A percentile compares a stretch with the other conserved stretches of the same genome.
Evolutionary conservation across 2,888 invertebrate genomes (phyloP).

Genomic region (Brachypalpus laphriformis): DNA sequence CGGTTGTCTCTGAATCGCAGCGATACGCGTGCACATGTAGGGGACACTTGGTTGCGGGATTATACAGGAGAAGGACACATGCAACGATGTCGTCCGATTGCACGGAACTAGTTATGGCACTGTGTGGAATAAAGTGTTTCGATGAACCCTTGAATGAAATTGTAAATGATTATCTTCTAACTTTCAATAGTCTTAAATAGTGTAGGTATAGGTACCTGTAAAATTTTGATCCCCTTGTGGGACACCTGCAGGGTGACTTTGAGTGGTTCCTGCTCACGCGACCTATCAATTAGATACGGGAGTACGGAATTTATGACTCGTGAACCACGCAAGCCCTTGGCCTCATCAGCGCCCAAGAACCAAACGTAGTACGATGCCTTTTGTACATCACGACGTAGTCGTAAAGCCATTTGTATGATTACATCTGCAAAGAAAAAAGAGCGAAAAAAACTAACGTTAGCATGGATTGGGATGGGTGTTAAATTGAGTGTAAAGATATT

Average conservation of each 20-base stretch:
- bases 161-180: background rate
- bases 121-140: slow-evolving; percentile 96
- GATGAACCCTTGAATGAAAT: slow-evolving; percentile 84
- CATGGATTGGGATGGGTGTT: background rate
- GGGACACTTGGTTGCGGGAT: slow-evolving; percentile 96
- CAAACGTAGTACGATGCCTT: slow-evolving; percentile 96
- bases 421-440: slow-evolving; percentile 66
- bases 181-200: background rate
- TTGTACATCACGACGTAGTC: slow-evolving; percentile 93
- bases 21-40: slow-evolving; percentile 97
- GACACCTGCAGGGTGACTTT: slow-evolving; percentile 96
- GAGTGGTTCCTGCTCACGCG: slow-evolving; percentile 93
- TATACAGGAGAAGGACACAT: slow-evolving; percentile 95
- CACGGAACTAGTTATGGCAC: slow-evolving; percentile 95
- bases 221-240: slow-evolving; percentile 96
- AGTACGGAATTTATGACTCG: slow-evolving; percentile 94
- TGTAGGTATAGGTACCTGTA: slow-evolving; percentile 85
- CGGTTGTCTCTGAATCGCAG: slow-evolving; percentile 97
- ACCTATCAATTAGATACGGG: slow-evolving; percentile 91
- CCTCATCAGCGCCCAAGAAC: slow-evolving; percentile 98
- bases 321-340: slow-evolving; percentile 92
- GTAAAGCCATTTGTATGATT: slow-evolving; percentile 87
- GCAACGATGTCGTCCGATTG: slow-evolving; percentile 97
- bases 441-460: background rate
- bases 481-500: background rate